Base-by-base conservation (phyloP, 2,888 invertebrate genomes). In the Oscheius sp. region DNA sequence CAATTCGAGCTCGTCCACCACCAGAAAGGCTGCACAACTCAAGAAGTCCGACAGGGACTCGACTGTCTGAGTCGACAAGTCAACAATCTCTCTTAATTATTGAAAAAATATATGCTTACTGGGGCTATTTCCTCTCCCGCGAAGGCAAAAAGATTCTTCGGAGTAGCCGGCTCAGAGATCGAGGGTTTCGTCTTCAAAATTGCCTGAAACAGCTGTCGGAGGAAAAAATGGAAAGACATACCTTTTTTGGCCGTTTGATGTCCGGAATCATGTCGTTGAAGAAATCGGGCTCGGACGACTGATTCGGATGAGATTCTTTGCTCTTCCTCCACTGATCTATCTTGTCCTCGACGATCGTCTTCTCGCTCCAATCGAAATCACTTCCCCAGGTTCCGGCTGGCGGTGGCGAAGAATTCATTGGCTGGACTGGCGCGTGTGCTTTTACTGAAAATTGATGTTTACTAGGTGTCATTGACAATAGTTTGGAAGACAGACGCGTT, bases 241-340 rank as follows among this genome's bases (percentile, higher is more conserved):
- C 85, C 77, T 83, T 87, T 74, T 85, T 84, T 5, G 85, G 77
- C 37, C 81, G 79, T 55, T 85, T 87, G 58, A 87, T 81, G n/a
- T 80, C 82, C 21, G 87, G 87, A 59, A 79, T 78, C 75, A 87
- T 77, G 9, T 85, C 86, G 59, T 77, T 79, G 77, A 87, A 87
- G 68, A 85, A 80, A 70, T 87, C 86, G 5, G 76, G 77, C 63
- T 83, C 84, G 13, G 79, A 76, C 10, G 73, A 75, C 13, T 73
- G 60, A n/a, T 50, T 66, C 2, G 59, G 74, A 0, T 70, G 48
- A 47, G 70, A n/a, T 47, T 58, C 70, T 58, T 70, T 58, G 42
- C 32, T 58, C 50, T 65, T 73, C 50, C 87, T 76, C 80, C 86
- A 87, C 70, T 87, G 84, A 58, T 85, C 87, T 74, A 87, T 87